These are phyloP conservation scores for Thumatha senex DNA, from an alignment of 2,888 invertebrate genomes.

Conservation along the genomic window DNA sequence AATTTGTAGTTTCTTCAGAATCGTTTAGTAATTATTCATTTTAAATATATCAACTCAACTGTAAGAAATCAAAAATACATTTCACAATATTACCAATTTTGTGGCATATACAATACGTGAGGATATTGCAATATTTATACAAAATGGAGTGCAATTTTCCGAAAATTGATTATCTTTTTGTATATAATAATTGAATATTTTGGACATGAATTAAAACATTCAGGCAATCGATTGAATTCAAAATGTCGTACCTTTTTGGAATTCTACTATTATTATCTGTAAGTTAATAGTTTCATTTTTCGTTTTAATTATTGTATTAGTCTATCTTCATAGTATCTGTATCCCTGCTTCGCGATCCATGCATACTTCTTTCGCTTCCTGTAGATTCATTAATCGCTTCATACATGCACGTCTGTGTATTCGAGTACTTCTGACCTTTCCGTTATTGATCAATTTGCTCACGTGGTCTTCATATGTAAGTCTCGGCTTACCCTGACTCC, in stretches of 20 bases:
- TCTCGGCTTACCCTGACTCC: no score
- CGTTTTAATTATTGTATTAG: not conserved
- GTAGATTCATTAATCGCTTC: no score
- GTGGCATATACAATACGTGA: slow-evolving; percentile 1
- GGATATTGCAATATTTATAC: slow-evolving; percentile 4
- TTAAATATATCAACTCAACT: not conserved
- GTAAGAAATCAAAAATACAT: not conserved
- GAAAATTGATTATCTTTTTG: slow-evolving; percentile 26
- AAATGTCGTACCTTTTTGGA: slow-evolving; percentile 16
- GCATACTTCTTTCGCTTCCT: no score
- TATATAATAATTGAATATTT: slow-evolving; percentile 24
- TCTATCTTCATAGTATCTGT: no score
- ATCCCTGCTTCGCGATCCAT: no score
- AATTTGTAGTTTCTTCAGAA: no score
- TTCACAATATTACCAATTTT: not conserved
- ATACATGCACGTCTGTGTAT: no score
- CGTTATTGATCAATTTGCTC: no score
- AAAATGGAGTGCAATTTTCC: slow-evolving; percentile 21
- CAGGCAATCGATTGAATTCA: not conserved
- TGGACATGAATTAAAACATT: not conserved
- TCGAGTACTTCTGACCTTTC: no score
- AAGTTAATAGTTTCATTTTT: slow-evolving; percentile 13
- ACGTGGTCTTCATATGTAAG: no score
- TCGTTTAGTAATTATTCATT: not conserved
- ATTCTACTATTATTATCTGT: slow-evolving; percentile 8